These are phyloP conservation scores for Ptilodon capucinus DNA, from an alignment of 2,888 invertebrate genomes.

Conservation along the genomic window DNA sequence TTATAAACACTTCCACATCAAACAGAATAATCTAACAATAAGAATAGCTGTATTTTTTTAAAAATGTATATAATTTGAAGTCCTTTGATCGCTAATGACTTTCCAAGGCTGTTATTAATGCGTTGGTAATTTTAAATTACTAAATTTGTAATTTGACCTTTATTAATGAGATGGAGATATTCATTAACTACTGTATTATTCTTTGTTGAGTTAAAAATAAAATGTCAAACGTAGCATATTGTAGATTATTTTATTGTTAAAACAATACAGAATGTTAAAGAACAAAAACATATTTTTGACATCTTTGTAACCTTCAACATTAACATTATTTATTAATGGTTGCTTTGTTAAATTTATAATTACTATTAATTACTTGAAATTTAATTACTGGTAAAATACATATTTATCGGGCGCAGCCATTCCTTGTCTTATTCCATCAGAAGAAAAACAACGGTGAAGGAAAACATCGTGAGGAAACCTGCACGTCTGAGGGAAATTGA, in stretches of 20 bases:
- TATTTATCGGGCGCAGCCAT: too few relatives aligned
- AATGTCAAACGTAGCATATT: not conserved
- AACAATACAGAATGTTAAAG: too few relatives aligned
- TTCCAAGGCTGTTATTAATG: not conserved
- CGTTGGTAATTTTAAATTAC: not conserved
- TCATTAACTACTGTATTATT: not conserved
- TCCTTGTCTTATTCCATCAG: too few relatives aligned
- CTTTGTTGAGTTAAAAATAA: not conserved
- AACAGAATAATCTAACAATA: not conserved
- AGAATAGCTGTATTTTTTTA: not conserved
- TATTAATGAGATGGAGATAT: constrained; percentile 8
- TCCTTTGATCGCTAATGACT: not conserved
- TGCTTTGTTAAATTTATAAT: too few relatives aligned
- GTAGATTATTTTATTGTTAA: not conserved
- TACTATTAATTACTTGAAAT: too few relatives aligned
- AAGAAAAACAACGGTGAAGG: too few relatives aligned
- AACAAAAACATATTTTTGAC: too few relatives aligned
- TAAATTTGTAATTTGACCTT: constrained; percentile 4
- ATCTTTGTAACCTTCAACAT: too few relatives aligned
- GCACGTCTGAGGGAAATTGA: too few relatives aligned
- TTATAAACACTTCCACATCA: not conserved
- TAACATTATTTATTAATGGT: too few relatives aligned
- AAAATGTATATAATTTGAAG: not conserved
- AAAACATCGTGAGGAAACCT: too few relatives aligned
- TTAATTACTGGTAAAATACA: too few relatives aligned